These are phyloP conservation scores for Leucophenga varia DNA, from an alignment of 1,140 invertebrate genomes.

Conservation along the genomic window DNA sequence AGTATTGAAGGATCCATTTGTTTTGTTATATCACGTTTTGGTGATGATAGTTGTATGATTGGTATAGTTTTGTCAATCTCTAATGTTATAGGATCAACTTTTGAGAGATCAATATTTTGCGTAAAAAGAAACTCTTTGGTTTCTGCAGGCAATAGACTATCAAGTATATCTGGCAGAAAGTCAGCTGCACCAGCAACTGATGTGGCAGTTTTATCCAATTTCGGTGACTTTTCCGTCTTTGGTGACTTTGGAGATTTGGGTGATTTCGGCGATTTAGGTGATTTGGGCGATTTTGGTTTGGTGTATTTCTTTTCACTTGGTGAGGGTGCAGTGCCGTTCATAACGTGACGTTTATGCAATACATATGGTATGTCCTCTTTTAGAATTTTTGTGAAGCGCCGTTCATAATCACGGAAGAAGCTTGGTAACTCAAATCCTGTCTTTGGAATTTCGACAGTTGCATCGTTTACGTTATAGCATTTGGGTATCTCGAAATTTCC, in stretches of 20 bases:
- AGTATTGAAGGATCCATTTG: conserved; percentile 65
- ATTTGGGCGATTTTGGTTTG: conserved; percentile 62
- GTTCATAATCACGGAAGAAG: conserved; percentile 64
- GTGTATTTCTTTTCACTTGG: conserved; percentile 60
- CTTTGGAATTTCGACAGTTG: conserved; percentile 56
- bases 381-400: conserved; percentile 47
- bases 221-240: conserved; percentile 57
- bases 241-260: conserved; percentile 62
- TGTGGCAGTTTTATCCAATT: conserved; percentile 13
- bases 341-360: conserved; percentile 76
- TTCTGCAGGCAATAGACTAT: conserved; percentile 46
- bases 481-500: conserved; percentile 69
- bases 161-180: conserved; percentile 50
- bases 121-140: conserved; percentile 66
- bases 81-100: conserved; percentile 68
- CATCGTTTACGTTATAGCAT: conserved; percentile 46
- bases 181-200: conserved; percentile 23
- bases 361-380: conserved; percentile 76
- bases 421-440: conserved; percentile 62
- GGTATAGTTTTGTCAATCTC: conserved; percentile 66
- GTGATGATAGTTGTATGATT: conserved; percentile 65
- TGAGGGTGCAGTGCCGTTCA: conserved; percentile 75
- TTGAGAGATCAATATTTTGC: conserved; percentile 70
- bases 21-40: conserved; percentile 67
- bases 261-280: conserved; percentile 63